These are phyloP conservation scores for Musca vetustissima DNA, from an alignment of 1,140 invertebrate genomes.

Conservation along the genomic window DNA sequence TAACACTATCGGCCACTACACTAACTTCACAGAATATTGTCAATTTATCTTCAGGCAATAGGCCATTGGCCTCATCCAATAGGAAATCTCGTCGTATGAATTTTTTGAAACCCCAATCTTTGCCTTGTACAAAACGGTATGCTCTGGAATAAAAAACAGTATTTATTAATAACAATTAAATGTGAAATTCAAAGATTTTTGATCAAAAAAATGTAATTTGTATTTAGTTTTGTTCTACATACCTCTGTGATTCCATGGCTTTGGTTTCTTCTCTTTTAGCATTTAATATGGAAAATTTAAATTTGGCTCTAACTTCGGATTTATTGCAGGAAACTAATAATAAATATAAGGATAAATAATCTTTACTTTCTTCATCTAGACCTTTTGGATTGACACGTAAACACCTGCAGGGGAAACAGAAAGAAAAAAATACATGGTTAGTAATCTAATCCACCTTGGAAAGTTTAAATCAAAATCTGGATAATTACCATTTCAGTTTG, in stretches of 20 bases:
- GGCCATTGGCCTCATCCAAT: slow-evolving; percentile 95
- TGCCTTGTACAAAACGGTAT: slow-evolving; percentile 98
- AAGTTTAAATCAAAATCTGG: not conserved
- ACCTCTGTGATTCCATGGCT: slow-evolving; percentile 86
- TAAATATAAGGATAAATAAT: slow-evolving; percentile 98
- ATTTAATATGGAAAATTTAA: slow-evolving; percentile 99
- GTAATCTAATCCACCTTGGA: not conserved
- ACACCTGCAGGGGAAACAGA: slow-evolving; percentile 69
- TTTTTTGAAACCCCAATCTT: slow-evolving; percentile 99
- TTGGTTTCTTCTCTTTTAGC: slow-evolving; percentile 99
- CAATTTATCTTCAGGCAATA: slow-evolving; percentile 97
- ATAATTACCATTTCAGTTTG: slow-evolving; percentile 94
- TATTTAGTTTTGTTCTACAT: slow-evolving; percentile 18
- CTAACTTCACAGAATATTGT: slow-evolving; percentile 99
- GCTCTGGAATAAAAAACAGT: slow-evolving; percentile 61
- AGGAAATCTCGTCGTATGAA: slow-evolving; percentile 98
- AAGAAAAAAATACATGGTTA: not conserved
- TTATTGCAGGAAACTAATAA: slow-evolving; percentile 99
- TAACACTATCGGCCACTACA: slow-evolving; percentile 96
- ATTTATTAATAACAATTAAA: not conserved
- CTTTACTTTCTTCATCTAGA: slow-evolving; percentile 99
- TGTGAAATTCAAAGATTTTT: not conserved
- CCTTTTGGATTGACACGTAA: slow-evolving; percentile 99
- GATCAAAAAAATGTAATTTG: too few species aligned
- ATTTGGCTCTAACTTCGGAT: slow-evolving; percentile 98